Evolutionary conservation across 2,113 vertebrate species (phyloP).

Genomic region (Plecotus auritus): DNA sequence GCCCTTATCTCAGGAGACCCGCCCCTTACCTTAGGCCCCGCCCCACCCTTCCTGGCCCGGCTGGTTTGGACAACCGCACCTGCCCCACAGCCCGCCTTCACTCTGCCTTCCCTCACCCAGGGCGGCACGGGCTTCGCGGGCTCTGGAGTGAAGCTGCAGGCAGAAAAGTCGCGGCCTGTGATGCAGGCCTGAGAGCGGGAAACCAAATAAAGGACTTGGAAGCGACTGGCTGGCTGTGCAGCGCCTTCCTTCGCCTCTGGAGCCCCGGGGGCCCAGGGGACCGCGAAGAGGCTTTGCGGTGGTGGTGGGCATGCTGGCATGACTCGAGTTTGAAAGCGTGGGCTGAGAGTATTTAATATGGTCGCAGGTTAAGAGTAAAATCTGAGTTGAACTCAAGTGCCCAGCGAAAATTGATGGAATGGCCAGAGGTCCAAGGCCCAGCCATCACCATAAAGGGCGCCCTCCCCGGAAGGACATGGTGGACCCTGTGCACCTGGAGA

Average conservation of each 20-base stretch:
- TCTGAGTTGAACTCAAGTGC: neutral
- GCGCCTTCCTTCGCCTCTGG: neutral
- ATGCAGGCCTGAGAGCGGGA: conserved; percentile 87
- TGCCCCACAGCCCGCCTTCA: neutral
- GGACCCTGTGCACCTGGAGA: too few species aligned
- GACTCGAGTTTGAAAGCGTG: neutral
- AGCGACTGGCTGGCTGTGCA: rapidly evolving
- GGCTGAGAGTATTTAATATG: neutral
- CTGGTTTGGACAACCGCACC: rapidly evolving
- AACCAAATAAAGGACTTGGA: conserved; percentile 2
- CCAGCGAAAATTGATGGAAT: too few species aligned
- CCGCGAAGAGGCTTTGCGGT: rapidly evolving
- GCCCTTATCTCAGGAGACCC: neutral
- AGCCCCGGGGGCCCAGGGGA: rapidly evolving
- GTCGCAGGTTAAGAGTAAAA: neutral
- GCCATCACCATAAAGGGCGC: rapidly evolving
- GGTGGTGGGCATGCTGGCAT: neutral
- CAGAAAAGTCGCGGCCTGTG: conserved; percentile 90
- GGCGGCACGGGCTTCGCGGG: conserved; percentile 83
- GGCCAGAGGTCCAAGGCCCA: neutral
- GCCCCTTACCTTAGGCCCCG: too few species aligned
- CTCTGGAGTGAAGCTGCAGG: conserved; percentile 87
- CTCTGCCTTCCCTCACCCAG: neutral
- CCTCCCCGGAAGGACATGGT: too few species aligned
- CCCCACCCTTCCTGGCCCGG: rapidly evolving